Base-by-base conservation (phyloP, 2,888 invertebrate species). In the Calliopum simillimum region DNA sequence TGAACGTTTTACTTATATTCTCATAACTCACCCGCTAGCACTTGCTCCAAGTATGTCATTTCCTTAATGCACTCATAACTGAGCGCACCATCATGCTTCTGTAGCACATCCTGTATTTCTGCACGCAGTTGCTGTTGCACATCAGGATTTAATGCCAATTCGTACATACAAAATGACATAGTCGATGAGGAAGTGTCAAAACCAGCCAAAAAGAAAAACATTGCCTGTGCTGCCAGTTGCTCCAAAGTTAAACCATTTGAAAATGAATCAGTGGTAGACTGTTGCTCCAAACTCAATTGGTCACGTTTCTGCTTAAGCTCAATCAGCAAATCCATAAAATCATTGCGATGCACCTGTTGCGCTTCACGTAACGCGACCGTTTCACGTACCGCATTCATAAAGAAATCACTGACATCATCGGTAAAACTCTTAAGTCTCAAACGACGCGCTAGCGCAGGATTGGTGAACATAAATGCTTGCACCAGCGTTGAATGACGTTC, bases 321-420 rank as follows among this genome's bases (percentile, higher is more conserved):
- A 25, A 89, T 86, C 43, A 90, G 76, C 16, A 89, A 77, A 74
- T 90, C 88, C 72, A 90, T 81, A 73, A 90, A 89, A 80, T 90
- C 90, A 69, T 88, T 88, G 68, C 88, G 80, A 0, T 78, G 80
- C 0, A 89, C 74, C 16, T 87, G 79, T 55, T 83, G 80, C 67
- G 67, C n/a, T 25, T 59, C 56, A 12, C 75, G 73, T 47, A 69
- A 71, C 0, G 67, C 62, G 1, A 72, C 72, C 0, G 74, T 76
- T 44, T 73, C 47, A 8, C 21, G 59, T 1, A 76, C 71, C 4
- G 72, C 64, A 23, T 64, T 56, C 41, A 74, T 6, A 41, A 75
- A 79, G 46, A 76, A 78, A 6, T 74, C 56, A 19, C 70, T 68
- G 1, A 78, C 68, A 8, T 77, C 74, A 12, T 73, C 62, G 0